Conservation (phyloP, 2,888 invertebrate genomes). For the Platycheirus albimanus region DNA sequence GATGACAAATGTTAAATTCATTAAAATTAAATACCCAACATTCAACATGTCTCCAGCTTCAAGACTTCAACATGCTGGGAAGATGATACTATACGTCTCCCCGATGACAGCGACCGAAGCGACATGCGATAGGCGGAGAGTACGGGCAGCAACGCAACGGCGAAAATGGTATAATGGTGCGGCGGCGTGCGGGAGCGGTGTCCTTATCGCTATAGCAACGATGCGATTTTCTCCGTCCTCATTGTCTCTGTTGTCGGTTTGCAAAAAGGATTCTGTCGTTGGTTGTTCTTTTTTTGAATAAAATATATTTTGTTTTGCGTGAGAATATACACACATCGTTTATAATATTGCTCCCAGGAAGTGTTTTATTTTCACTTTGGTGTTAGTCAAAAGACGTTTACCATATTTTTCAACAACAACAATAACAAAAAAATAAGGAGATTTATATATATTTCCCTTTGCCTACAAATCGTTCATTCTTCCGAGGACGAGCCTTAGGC, state of each 20-base stretch:
- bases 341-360: conserved; percentile 46
- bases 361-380: conserved; percentile 65
- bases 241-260: conserved; percentile 33
- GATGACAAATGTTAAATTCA: conserved; percentile 73
- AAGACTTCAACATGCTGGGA: conserved; percentile 21
- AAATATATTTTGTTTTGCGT: conserved; percentile 44
- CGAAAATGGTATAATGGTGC: too few species aligned
- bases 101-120: too few species aligned
- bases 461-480: background rate
- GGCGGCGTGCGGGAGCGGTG: background rate
- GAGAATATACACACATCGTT: conserved; percentile 56
- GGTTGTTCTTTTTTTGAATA: conserved; percentile 44
- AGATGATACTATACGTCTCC: conserved; percentile 25
- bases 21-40: conserved; percentile 71
- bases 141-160: too few species aligned
- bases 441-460: conserved; percentile 35
- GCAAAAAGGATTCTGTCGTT: conserved; percentile 66
- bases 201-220: conserved; percentile 6
- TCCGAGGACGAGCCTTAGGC: conserved; percentile 5
- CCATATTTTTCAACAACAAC: conserved; percentile 19
- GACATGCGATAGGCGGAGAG: too few species aligned
- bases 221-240: conserved; percentile 36
- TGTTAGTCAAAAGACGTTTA: conserved; percentile 51
- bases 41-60: conserved; percentile 65
- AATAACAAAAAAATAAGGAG: conserved; percentile 17